Conservation (phyloP, 2,888 invertebrate species). For the Bellardia bayeri region DNA sequence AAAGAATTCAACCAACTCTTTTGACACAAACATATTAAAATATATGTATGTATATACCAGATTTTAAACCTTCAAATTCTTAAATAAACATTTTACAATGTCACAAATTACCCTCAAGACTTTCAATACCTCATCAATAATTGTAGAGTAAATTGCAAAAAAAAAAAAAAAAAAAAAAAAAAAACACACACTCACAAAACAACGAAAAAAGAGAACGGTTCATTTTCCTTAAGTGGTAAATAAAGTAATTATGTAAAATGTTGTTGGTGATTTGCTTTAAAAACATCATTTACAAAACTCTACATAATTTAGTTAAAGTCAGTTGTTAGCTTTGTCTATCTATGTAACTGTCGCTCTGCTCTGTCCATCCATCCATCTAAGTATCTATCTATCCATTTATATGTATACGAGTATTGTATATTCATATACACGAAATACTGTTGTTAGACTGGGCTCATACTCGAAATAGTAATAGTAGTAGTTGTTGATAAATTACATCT, state of each 20-base stretch:
- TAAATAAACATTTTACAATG: neutral
- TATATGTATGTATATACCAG: neutral
- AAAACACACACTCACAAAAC: neutral
- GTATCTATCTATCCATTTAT: constrained; percentile 23
- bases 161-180: neutral
- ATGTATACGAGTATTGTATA: neutral
- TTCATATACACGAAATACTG: constrained; percentile 18
- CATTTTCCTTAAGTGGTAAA: constrained; percentile 58
- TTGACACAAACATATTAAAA: neutral
- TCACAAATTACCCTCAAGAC: constrained; percentile 7
- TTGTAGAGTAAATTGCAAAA: constrained; percentile 9
- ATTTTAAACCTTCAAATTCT: neutral
- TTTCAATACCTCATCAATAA: neutral
- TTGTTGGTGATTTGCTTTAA: constrained; percentile 48
- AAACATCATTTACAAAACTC: constrained; percentile 58
- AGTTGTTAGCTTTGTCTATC: constrained; percentile 24
- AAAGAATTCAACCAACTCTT: no score
- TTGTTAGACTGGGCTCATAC: neutral
- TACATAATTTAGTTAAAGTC: constrained; percentile 51
- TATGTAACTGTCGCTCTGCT: constrained; percentile 13
- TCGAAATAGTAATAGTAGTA: neutral
- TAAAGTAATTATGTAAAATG: constrained; percentile 67
- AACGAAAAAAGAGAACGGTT: constrained; percentile 59
- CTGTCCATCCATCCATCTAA: constrained; percentile 26
- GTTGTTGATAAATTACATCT: constrained; percentile 65